These are phyloP conservation scores for Eucidaris tribuloides DNA, from an alignment of 35 echinoderm and acorn worm genomes.

Conservation along the genomic window DNA sequence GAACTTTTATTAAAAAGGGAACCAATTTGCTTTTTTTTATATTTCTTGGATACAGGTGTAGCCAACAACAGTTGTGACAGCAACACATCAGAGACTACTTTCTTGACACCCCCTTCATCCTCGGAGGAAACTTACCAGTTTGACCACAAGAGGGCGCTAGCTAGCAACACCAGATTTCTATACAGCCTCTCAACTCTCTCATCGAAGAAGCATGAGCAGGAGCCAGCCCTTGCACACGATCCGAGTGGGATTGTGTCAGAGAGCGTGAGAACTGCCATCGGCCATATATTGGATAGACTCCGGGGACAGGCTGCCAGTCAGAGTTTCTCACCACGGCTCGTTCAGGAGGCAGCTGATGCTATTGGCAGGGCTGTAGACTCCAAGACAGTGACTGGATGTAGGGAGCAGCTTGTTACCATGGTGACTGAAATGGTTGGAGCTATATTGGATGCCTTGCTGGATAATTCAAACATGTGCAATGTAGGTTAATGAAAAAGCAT, in stretches of 20 bases:
- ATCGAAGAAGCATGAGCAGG: not conserved
- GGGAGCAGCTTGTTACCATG: not conserved
- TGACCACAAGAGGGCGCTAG: not conserved
- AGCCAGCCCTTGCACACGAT: not conserved
- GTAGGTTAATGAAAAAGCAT: no score
- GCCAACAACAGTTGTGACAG: not conserved
- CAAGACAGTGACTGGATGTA: not conserved
- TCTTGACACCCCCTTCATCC: constrained; percentile 42
- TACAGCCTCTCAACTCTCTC: constrained; percentile 17
- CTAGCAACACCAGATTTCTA: constrained; percentile 26
- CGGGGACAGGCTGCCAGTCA: not conserved
- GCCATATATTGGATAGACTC: not conserved
- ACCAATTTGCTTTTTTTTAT: not conserved
- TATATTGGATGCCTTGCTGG: not conserved
- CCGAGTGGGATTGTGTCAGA: not conserved
- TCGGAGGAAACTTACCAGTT: not conserved
- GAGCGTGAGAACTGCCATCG: not conserved
- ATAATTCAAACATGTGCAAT: constrained; percentile 3
- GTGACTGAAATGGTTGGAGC: not conserved
- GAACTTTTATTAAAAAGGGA: not conserved
- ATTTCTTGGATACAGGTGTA: not conserved
- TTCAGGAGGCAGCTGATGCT: not conserved
- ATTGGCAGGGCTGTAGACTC: not conserved
- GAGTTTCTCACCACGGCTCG: not conserved
- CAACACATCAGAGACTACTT: not conserved